These are phyloP conservation scores for Tapirus indicus DNA, from an alignment of 2,797 vertebrate genomes.

Conservation along the genomic window DNA sequence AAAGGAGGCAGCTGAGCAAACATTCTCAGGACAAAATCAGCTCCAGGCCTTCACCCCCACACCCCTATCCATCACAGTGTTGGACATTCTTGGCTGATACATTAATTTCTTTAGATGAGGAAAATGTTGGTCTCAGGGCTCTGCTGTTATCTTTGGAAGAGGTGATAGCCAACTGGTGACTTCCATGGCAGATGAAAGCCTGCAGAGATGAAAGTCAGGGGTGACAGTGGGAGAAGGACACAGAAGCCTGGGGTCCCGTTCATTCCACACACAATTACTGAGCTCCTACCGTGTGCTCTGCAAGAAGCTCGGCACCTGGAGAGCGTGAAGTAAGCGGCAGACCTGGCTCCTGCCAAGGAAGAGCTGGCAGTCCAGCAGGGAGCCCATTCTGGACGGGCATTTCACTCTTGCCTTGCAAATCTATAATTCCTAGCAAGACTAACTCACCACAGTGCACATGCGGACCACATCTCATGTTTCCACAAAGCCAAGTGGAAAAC, in stretches of 20 bases:
- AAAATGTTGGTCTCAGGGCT: neutral
- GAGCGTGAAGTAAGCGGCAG: neutral
- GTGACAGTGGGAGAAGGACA: neutral
- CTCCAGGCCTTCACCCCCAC: neutral
- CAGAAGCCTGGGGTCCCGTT: neutral
- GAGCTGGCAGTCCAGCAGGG: neutral
- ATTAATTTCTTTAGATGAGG: neutral
- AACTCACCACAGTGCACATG: neutral
- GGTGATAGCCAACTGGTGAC: neutral
- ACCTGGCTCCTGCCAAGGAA: neutral
- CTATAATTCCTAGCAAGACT: no score
- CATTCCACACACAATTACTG: no score
- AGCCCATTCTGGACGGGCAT: neutral
- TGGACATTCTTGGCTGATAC: neutral
- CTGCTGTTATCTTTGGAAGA: neutral
- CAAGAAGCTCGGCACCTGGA: neutral
- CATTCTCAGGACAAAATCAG: neutral
- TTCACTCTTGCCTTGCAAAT: neutral
- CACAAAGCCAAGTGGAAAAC: neutral
- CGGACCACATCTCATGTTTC: neutral
- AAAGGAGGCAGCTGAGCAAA: neutral
- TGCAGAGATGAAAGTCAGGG: neutral
- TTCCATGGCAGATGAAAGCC: neutral
- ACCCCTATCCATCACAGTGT: neutral
- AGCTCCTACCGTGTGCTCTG: neutral